Base-by-base conservation (phyloP, 2,797 vertebrate genomes). In the Epinephelus malabaricus region DNA sequence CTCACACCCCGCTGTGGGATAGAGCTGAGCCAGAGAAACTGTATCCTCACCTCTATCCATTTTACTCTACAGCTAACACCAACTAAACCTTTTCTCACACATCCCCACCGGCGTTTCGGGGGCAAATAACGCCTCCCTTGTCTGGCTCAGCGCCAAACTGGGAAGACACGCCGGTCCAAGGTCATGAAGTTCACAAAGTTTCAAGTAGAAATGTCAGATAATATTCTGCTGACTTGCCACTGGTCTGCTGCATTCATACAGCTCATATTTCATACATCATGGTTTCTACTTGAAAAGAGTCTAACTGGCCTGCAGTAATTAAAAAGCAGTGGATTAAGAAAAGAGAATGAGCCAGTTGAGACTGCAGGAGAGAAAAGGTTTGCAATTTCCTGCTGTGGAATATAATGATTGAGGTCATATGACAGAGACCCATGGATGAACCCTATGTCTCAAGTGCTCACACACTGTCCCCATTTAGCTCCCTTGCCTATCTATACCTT, bases 11-110 rank as follows among this genome's bases (percentile, higher is more conserved):
- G 58, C 83, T 86, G 85, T 66, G 69, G 71, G 60, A 90, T 75
- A 82, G 69, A 91, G 90, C 92, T 90, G 89, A 93, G 89, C 85
- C 64, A 70, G 79, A 91, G 91, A 91, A 92, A 93, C 84, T 74
- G 69, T 69, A 92, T 85, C 87, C 64, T 85, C 76, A 85, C 80
- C 62, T 78, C 88, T 63, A 78, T 81, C 63, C 71, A 76, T 82
- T 86, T 81, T 64, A 72, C 58, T 84, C 77, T 14, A 27, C 78
- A 70, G 74, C 81, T 79, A 85, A 89, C 82, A 76, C 65, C 45
- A 70, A 61, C 66, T 25, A 56, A 78, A 73, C 56, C 25, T 62
- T 77, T 84, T 79, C 72, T 67, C 81, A 84, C 72, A 84, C 53
- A 69, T 73, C 73, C 69, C 61, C 43, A 46, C 66, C 13, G 46